Evolutionary conservation across 2,113 vertebrate genomes (phyloP).

Genomic region (Paedocypris sp.): DNA sequence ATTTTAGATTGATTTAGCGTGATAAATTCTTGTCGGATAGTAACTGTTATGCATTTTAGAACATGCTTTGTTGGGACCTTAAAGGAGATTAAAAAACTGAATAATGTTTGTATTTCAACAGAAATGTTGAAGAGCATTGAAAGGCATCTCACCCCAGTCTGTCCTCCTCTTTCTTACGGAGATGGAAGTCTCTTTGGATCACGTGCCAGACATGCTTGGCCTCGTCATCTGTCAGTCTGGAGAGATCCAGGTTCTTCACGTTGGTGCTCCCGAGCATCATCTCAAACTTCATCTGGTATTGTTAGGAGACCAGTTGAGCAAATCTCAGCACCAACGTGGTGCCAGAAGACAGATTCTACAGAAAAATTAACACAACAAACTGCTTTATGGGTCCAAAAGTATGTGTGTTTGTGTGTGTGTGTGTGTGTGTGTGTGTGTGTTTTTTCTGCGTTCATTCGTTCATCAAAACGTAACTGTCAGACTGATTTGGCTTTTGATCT

Average conservation of each 20-base stretch:
- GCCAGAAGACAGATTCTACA: background rate
- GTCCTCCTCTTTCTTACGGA: conserved; percentile 81
- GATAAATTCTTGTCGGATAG: no score
- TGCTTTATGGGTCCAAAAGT: no score
- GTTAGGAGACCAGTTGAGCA: background rate
- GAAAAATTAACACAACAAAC: background rate
- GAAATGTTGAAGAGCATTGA: no score
- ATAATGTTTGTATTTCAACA: no score
- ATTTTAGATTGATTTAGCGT: no score
- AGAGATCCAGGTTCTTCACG: conserved; percentile 80
- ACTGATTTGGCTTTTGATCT: no score
- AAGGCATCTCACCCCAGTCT: conserved; percentile 69
- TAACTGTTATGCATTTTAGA: no score
- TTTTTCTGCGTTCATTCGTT: no score
- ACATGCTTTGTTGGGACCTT: no score
- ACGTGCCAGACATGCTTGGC: conserved; percentile 84
- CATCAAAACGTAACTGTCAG: no score
- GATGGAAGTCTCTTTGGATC: conserved; percentile 79
- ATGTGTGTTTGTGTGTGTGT: no score
- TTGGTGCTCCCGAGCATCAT: conserved; percentile 41
- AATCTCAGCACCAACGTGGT: background rate
- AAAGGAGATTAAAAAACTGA: background rate
- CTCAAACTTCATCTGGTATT: background rate
- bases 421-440: no score
- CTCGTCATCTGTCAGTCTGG: conserved; percentile 84